These are phyloP conservation scores for Bubalus kerabau DNA, from an alignment of 2,113 vertebrate genomes.

Conservation along the genomic window DNA sequence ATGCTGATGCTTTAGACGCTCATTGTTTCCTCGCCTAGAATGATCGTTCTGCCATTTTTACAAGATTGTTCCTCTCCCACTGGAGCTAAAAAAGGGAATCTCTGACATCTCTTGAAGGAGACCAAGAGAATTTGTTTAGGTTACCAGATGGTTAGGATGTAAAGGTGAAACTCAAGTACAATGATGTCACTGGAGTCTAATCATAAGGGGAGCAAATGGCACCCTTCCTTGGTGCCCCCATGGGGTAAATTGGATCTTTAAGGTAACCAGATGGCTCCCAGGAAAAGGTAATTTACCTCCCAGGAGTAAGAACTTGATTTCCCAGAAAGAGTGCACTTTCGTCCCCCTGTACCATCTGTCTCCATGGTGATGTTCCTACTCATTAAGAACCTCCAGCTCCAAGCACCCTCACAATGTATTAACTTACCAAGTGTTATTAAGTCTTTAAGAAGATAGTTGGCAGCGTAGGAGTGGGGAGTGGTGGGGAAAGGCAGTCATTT, in stretches of 20 bases:
- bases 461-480: neutral
- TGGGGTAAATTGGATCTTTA: constrained; percentile 72
- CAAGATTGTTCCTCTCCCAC: neutral
- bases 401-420: neutral
- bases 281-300: constrained; percentile 72
- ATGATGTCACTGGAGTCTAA: neutral
- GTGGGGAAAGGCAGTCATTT: neutral
- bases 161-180: constrained; percentile 40
- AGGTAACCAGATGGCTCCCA: constrained; percentile 64
- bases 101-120: neutral
- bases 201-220: neutral
- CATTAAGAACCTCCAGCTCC: constrained; percentile 34
- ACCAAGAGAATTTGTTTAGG: neutral
- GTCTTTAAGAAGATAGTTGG: neutral
- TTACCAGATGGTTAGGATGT: neutral
- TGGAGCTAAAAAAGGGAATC: neutral
- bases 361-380: constrained; percentile 33
- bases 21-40: neutral
- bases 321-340: constrained; percentile 20
- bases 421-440: constrained; percentile 14
- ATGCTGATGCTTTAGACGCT: neutral
- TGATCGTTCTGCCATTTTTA: neutral
- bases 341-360: constrained; percentile 67
- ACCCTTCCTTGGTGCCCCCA: constrained; percentile 21
- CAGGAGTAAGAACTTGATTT: constrained; percentile 58